Evolutionary conservation across 2,888 invertebrate genomes (phyloP).

Genomic region (Ectemnius cavifrons): DNA sequence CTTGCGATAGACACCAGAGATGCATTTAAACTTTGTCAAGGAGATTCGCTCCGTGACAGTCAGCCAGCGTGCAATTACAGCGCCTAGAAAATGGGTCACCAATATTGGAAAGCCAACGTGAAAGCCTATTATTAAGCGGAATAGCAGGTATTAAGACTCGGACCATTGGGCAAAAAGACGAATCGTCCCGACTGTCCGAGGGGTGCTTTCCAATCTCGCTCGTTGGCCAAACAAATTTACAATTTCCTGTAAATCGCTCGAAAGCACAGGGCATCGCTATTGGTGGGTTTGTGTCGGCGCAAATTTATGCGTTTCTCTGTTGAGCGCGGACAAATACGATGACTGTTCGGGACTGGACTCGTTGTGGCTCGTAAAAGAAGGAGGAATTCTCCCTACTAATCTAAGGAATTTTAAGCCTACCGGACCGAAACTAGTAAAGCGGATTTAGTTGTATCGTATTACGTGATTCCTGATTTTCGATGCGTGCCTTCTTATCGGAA

Average conservation of each 20-base stretch:
- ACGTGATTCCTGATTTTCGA: background rate
- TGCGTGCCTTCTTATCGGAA: background rate
- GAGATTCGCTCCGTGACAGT: too few species aligned
- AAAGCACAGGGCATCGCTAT: slow-evolving; percentile 22
- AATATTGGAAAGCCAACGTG: too few species aligned
- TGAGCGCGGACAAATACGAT: slow-evolving; percentile 24
- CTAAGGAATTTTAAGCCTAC: slow-evolving; percentile 16
- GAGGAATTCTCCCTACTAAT: slow-evolving; percentile 27
- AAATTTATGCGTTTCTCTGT: slow-evolving; percentile 11
- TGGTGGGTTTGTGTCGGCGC: slow-evolving; percentile 4
- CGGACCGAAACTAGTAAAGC: slow-evolving; percentile 6
- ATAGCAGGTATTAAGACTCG: slow-evolving; percentile 46
- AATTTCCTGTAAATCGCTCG: slow-evolving; percentile 61
- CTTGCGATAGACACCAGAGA: too few species aligned
- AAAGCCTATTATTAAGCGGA: slow-evolving; percentile 34
- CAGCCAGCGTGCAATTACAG: too few species aligned
- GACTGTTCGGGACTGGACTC: slow-evolving; percentile 18
- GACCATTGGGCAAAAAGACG: slow-evolving; percentile 65
- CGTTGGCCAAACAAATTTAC: slow-evolving; percentile 65
- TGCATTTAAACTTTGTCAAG: too few species aligned
- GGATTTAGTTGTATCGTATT: slow-evolving; percentile 20
- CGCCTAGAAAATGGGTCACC: too few species aligned
- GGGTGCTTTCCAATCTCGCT: slow-evolving; percentile 58
- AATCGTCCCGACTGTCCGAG: slow-evolving; percentile 41
- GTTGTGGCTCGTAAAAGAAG: slow-evolving; percentile 36